These are phyloP conservation scores for Pseudococcus viburni DNA, from an alignment of 2,888 invertebrate genomes.

Conservation along the genomic window DNA sequence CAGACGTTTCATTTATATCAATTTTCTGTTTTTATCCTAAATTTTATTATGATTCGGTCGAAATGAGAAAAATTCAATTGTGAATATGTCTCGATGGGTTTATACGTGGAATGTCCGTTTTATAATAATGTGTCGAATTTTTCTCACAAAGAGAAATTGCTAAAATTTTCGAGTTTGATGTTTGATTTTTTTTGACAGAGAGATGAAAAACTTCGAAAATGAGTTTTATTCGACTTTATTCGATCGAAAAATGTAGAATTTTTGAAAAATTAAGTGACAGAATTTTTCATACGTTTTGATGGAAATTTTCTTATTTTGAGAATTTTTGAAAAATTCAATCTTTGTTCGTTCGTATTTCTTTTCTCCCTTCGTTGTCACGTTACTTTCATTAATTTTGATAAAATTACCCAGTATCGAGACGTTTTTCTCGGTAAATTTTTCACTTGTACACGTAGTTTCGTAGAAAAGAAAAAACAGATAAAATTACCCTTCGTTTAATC, in stretches of 20 bases:
- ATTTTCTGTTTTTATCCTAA: not conserved
- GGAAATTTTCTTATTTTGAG: no score
- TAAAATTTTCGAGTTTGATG: no score
- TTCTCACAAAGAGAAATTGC: not conserved
- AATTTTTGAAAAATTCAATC: no score
- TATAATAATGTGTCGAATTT: not conserved
- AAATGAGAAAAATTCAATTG: not conserved
- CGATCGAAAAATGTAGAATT: not conserved
- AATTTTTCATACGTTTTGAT: no score
- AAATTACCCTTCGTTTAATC: not conserved
- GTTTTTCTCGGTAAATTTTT: not conserved
- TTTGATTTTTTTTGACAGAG: no score
- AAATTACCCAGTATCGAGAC: not conserved
- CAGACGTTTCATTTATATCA: not conserved
- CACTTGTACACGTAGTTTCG: no score
- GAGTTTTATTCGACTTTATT: not conserved
- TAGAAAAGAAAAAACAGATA: not conserved
- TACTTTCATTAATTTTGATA: not conserved
- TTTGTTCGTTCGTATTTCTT: no score
- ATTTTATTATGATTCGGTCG: not conserved
- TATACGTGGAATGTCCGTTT: not conserved
- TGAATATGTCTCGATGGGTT: not conserved
- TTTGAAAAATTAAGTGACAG: no score
- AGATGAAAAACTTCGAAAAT: no score
- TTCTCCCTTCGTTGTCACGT: no score